Conservation (phyloP, 1,140 invertebrate genomes). For the Halyomorpha halys region DNA sequence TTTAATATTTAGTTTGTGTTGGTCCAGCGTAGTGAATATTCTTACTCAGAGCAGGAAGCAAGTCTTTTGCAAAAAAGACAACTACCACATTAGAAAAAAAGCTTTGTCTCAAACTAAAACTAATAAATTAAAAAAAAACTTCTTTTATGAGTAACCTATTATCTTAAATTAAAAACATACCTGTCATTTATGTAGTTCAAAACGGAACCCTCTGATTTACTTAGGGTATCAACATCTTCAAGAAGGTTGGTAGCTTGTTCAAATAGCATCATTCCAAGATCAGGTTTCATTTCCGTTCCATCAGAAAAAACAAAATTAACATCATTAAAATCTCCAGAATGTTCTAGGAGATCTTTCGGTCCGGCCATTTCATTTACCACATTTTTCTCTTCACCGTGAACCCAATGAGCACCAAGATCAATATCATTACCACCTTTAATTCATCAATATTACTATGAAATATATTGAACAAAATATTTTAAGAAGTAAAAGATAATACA, state of each 20-base stretch:
- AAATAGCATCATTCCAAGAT: constrained; percentile 34
- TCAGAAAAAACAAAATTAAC: constrained; percentile 34
- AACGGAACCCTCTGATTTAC: constrained; percentile 33
- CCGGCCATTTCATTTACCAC: constrained; percentile 52
- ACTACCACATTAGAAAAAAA: no score
- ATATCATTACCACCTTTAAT: constrained; percentile 44
- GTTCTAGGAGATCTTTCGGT: constrained; percentile 36
- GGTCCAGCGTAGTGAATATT: no score
- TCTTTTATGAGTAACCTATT: no score
- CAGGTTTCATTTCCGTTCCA: constrained; percentile 34
- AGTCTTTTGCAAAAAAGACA: no score
- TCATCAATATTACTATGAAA: not conserved
- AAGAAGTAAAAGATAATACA: not conserved
- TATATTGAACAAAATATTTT: not conserved
- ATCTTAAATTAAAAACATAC: no score
- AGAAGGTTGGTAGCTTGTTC: constrained; percentile 32
- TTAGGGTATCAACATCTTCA: constrained; percentile 34
- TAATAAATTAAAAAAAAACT: no score
- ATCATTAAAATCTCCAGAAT: constrained; percentile 26
- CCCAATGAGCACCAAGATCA: constrained; percentile 76
- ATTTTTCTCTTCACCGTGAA: constrained; percentile 68
- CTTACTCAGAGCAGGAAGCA: no score
- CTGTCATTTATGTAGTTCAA: constrained; percentile 33
- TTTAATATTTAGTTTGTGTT: no score
- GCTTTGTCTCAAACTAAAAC: no score